phyloP scores from a whole-genome alignment of 1,140 invertebrate genomes.

The Heterodera schachtii region DNA sequence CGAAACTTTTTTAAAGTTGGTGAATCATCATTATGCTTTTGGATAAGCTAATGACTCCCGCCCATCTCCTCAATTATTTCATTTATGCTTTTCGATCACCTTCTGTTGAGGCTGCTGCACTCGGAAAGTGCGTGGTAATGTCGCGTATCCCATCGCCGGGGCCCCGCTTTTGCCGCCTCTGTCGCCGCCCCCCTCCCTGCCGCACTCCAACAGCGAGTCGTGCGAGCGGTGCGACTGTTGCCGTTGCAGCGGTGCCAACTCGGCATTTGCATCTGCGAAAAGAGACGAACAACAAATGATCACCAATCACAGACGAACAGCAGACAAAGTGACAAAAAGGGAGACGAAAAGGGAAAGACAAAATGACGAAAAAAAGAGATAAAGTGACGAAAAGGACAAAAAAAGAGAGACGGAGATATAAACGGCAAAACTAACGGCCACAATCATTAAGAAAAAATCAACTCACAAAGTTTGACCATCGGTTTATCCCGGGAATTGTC shows the following conservation, averaged over 20 bases:
- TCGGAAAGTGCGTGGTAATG: neutral
- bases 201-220: slow-evolving; percentile 22
- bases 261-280: slow-evolving; percentile 9
- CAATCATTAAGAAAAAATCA: neutral
- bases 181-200: neutral
- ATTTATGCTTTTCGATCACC: neutral
- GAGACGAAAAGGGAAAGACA: neutral
- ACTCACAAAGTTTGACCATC: slow-evolving; percentile 17
- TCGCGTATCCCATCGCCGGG: neutral
- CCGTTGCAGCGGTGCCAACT: neutral
- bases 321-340: neutral
- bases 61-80: too few relatives aligned
- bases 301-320: neutral
- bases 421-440: neutral
- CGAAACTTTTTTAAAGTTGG: too few relatives aligned
- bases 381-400: neutral
- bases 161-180: neutral
- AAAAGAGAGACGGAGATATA: too few relatives aligned
- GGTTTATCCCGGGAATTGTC: slow-evolving; percentile 9
- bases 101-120: neutral
- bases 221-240: slow-evolving; percentile 26
- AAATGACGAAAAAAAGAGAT: neutral
- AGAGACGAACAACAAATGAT: neutral
- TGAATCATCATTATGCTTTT: too few relatives aligned
- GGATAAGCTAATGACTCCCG: too few relatives aligned